Percentiles rank a stretch among this genome's conserved stretches.
Conservation (phyloP, 2,888 invertebrate species). For the Biston betularia region DNA sequence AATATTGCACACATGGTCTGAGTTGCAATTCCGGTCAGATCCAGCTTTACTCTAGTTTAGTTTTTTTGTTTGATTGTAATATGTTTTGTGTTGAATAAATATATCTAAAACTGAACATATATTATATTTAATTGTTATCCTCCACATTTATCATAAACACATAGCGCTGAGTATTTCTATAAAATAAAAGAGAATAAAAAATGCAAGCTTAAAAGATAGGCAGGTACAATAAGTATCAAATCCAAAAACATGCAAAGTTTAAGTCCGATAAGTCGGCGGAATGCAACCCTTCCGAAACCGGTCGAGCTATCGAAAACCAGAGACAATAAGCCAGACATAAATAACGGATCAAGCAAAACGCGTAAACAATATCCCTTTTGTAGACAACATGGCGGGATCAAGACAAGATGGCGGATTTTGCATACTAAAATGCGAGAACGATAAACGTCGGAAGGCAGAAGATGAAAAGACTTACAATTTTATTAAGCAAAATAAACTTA, state of each 20-base stretch:
- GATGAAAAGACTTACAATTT: not conserved
- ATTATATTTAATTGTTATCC: no score
- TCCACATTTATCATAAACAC: no score
- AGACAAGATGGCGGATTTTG: conserved; percentile 62
- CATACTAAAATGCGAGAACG: conserved; percentile 48
- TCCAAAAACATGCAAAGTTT: conserved; percentile 24
- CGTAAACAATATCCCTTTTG: conserved; percentile 75
- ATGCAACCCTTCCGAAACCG: conserved; percentile 31
- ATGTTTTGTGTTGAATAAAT: no score
- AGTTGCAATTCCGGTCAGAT: no score
- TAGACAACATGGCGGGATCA: conserved; percentile 69
- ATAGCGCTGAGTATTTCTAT: no score
- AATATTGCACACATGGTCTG: no score
- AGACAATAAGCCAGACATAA: conserved; percentile 75
- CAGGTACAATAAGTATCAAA: not conserved
- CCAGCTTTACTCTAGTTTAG: no score
- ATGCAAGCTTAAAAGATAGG: no score
- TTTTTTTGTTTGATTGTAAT: no score
- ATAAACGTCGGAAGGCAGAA: not conserved
- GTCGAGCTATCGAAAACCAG: conserved; percentile 51
- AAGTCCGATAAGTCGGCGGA: conserved; percentile 16
- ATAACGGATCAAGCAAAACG: conserved; percentile 79
- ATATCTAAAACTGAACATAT: no score
- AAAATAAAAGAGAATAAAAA: no score
- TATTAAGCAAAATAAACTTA: not conserved